Conservation (phyloP, 2,797 vertebrate genomes). For the Denticeps clupeoides region DNA sequence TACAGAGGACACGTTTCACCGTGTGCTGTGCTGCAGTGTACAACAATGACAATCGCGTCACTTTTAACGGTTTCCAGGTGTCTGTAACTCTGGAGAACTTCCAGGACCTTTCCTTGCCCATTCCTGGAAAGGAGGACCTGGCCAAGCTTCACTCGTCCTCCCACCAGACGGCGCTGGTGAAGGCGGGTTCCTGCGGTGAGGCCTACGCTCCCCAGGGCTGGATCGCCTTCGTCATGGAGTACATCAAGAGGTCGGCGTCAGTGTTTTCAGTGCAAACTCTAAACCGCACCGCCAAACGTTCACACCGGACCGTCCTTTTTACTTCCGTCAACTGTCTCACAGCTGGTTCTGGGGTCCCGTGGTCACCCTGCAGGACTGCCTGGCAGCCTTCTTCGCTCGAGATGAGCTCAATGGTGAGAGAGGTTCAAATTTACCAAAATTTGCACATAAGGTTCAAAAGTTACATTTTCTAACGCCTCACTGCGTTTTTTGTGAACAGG, state of each 20-base stretch:
- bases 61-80: too few relatives aligned
- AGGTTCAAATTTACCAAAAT: too few relatives aligned
- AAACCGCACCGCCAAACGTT: too few relatives aligned
- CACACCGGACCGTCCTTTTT: too few relatives aligned
- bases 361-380: conserved; percentile 96
- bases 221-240: conserved; percentile 95
- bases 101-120: conserved; percentile 96
- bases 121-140: conserved; percentile 96
- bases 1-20: too few relatives aligned
- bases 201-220: conserved; percentile 92
- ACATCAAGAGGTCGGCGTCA: conserved; percentile 80
- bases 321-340: too few relatives aligned
- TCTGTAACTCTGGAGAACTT: conserved; percentile 97
- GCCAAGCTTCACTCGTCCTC: conserved; percentile 92
- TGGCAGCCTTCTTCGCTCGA: conserved; percentile 95
- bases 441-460: too few relatives aligned
- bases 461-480: too few relatives aligned
- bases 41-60: too few relatives aligned
- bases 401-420: conserved; percentile 97
- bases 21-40: too few relatives aligned
- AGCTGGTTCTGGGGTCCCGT: conserved; percentile 99
- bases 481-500: too few relatives aligned
- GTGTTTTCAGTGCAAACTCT: too few relatives aligned
- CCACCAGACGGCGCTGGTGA: conserved; percentile 87
- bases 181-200: conserved; percentile 92